Base-by-base conservation (phyloP, 2,113 vertebrate genomes). In the Taurulus bubalis region DNA sequence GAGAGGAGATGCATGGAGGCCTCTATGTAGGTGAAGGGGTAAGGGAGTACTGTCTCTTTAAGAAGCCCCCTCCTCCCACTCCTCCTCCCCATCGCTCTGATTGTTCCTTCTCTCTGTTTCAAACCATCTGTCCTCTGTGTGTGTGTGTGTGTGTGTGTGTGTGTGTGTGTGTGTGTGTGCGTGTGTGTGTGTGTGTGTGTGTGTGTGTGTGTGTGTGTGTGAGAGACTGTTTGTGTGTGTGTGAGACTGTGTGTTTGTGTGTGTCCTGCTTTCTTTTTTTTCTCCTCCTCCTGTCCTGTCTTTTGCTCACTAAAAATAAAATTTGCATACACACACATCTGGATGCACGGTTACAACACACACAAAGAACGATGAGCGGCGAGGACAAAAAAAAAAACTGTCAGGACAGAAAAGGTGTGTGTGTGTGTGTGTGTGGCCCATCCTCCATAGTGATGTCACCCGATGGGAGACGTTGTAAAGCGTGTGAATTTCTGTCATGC, bases 1-100 rank as follows among this genome's bases (percentile, higher is more conserved):
- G 51, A 18, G 66, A 15, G 3, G 49, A 85, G 77, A 78, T 51
- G 4, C 38, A 71, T 0, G 5, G 16, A 63, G 24, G 75, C 67
- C 30, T 81, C 30, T 82, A 92, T 90, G 91, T 92, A 92, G 91
- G 89, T 91, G 91, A 92, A 89, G 90, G 87, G 89, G 85, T 84
- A 92, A 91, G 84, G 4, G 79, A 53, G 80, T 51, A 67, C 91
- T 91, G 90, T 92, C 89, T 83, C 91, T 94, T 94, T 94, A 94
- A 94, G 92, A 91, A 83, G 56, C 79, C 69, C 82, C 51, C 42
- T 26, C 51, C 74, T 56, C 69, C 60, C 20, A 38, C 79, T 55
- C 76, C 76, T 77, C 86, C 73, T 34, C 86, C 79, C 80, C 78
- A 67, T 81, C 79, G 83, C 73, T 91, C 85, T 88, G 90, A 92